Base-by-base conservation (phyloP, 2,113 vertebrate genomes). In the Lophotis ruficrista region DNA sequence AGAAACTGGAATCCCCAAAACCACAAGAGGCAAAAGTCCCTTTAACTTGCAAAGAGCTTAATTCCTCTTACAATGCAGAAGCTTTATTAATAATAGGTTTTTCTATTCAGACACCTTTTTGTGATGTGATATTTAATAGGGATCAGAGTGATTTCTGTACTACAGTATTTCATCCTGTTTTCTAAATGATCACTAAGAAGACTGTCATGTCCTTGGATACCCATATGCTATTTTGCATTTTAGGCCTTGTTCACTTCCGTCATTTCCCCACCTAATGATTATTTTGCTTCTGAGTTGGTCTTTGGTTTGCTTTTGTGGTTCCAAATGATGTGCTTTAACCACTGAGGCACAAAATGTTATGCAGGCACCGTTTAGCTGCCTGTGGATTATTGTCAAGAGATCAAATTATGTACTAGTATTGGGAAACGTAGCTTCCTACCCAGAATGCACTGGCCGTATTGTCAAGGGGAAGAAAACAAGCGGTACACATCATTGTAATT, bases 361-460 rank as follows among this genome's bases (percentile, higher is more conserved):
- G 92, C 77, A 79, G 92, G 65, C 92, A 92, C 91, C 3, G 0
- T 92, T 95, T 91, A 93, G 77, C 73, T 94, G 77, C 90, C 53
- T 89, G 92, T 69, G 80, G 72, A 91, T 96, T 95, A 79, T 92
- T 93, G 94, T 96, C 86, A 81, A 85, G 96, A 93, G 92, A 96
- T 94, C 89, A 94, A 94, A 95, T 96, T 94, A 91, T 80, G 83
- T 92, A 27, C 89, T 61, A 50, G 65, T 72, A 69, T 76, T 62
- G 80, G 89, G 95, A 87, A 94, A 94, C 65, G 81, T 83, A 83
- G 72, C 72, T 75, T 83, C 60, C 85, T 95, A 95, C 83, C 91
- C 94, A 93, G 65, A 93, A 91, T 90, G 78, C 89, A 57, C 54
- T 62, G 51, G 51, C 66, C 43, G 25, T 87, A 87, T 94, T 96